These are phyloP conservation scores for Carcinoscorpius rotundicauda DNA, from an alignment of 1,140 invertebrate species.

Conservation along the genomic window DNA sequence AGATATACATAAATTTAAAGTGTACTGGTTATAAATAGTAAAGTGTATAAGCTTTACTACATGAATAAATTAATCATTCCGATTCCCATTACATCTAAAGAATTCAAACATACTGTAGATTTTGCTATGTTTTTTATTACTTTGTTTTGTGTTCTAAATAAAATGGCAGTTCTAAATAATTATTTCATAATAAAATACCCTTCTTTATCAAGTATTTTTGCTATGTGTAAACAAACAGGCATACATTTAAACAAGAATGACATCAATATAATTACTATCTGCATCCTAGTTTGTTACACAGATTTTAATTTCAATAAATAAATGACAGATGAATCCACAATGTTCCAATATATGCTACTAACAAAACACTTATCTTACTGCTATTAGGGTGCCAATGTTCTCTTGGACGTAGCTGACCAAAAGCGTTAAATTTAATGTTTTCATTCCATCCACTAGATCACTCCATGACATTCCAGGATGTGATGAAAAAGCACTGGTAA, in stretches of 20 bases:
- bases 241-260: background rate
- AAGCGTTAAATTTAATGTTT: conserved; percentile 60
- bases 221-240: no score
- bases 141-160: no score
- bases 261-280: background rate
- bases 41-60: no score
- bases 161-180: no score
- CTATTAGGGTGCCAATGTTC: conserved; percentile 80
- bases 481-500: background rate
- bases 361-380: conserved; percentile 39
- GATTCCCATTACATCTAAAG: no score
- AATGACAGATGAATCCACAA: background rate
- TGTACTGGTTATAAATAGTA: no score
- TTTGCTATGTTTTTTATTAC: no score
- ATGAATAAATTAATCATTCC: no score
- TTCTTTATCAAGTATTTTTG: no score
- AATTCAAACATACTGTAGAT: no score
- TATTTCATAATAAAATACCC: no score
- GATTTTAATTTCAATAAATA: conserved; percentile 3
- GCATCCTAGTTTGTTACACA: background rate
- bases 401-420: conserved; percentile 72
- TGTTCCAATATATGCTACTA: background rate
- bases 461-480: conserved; percentile 48
- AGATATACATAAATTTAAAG: no score
- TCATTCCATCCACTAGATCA: conserved; percentile 54